phyloP scores from a whole-genome alignment of 2,113 vertebrate species.

The Arvicanthis niloticus region DNA sequence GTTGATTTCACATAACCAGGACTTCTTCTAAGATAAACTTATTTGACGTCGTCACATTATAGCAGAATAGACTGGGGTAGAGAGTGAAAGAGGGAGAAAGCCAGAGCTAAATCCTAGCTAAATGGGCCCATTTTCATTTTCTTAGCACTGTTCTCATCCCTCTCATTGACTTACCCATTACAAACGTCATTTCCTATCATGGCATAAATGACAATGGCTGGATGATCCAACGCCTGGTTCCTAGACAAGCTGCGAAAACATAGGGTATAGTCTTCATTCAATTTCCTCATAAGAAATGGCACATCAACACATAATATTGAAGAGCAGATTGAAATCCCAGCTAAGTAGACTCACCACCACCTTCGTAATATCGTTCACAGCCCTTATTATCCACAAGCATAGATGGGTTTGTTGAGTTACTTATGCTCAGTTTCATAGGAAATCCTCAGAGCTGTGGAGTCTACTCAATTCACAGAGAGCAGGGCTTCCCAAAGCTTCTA shows the following conservation, averaged over 20 bases:
- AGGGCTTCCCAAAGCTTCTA: neutral
- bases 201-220: constrained; percentile 85
- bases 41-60: neutral
- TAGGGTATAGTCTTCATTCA: neutral
- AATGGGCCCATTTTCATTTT: neutral
- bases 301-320: neutral
- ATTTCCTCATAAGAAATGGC: neutral
- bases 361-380: neutral
- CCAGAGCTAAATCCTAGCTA: neutral
- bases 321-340: neutral
- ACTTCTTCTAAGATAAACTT: neutral
- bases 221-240: constrained; percentile 85
- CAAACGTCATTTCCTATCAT: constrained; percentile 90
- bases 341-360: fast-evolving
- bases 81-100: fast-evolving
- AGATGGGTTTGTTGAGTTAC: neutral
- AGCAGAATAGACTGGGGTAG: neutral
- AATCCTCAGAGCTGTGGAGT: neutral
- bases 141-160: neutral
- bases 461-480: neutral
- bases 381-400: neutral
- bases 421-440: neutral
- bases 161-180: constrained; percentile 82
- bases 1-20: neutral
- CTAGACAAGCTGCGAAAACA: constrained; percentile 86